A percentile compares a stretch with the other conserved stretches of the same genome.
Conservation (phyloP, 2,888 invertebrate genomes). For the Aromia moschata region DNA sequence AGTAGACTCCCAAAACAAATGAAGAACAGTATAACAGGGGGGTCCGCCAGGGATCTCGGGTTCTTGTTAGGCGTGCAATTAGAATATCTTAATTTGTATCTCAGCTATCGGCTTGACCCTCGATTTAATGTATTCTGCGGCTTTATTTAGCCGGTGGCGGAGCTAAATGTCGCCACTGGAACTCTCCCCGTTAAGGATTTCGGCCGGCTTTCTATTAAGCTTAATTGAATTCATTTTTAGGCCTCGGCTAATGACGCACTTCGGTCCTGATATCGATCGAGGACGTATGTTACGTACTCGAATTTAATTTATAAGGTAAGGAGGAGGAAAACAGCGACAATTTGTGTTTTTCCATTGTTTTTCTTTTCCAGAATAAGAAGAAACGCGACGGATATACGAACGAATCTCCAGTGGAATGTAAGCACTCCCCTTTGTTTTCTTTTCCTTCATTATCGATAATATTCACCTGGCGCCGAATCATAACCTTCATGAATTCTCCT, state of each 20-base stretch:
- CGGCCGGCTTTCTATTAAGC: neutral
- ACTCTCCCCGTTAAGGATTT: neutral
- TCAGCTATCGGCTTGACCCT: conserved; percentile 63
- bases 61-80: conserved; percentile 64
- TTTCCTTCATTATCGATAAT: too few species aligned
- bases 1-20: conserved; percentile 46
- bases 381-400: too few species aligned
- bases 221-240: neutral
- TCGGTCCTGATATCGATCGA: neutral
- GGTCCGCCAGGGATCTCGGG: conserved; percentile 48
- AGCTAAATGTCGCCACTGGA: conserved; percentile 21
- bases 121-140: conserved; percentile 59
- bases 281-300: neutral
- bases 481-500: too few species aligned
- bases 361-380: too few species aligned
- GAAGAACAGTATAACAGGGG: conserved; percentile 48
- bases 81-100: conserved; percentile 80
- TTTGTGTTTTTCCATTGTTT: too few species aligned
- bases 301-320: neutral
- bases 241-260: neutral
- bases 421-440: too few species aligned
- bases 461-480: too few species aligned
- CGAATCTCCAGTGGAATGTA: too few species aligned
- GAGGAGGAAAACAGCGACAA: too few species aligned
- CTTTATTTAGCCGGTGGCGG: conserved; percentile 43